These are phyloP conservation scores for Natrix natrix DNA, from an alignment of 2,797 vertebrate species.

Conservation along the genomic window DNA sequence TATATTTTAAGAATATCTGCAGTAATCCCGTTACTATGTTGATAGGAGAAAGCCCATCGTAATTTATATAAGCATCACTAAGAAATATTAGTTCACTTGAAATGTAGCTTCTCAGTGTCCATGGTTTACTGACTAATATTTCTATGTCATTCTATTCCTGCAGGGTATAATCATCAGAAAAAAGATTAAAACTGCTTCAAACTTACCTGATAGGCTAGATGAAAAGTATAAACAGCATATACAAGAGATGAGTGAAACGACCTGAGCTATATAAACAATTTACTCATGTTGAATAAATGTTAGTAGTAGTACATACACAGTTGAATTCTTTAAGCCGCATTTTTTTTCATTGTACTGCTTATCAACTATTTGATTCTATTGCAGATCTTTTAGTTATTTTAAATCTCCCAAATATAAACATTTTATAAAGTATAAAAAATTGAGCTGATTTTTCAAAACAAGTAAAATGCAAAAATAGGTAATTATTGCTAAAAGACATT, in stretches of 20 bases:
- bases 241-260: background rate
- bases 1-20: background rate
- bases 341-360: background rate
- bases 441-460: background rate
- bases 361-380: background rate
- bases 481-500: background rate
- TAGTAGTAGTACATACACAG: background rate
- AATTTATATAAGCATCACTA: background rate
- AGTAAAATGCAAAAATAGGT: background rate
- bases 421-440: background rate
- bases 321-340: background rate
- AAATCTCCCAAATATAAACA: background rate
- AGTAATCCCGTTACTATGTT: background rate
- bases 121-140: background rate
- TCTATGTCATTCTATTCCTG: background rate
- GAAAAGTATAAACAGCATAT: background rate
- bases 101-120: background rate
- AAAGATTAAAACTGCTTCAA: background rate
- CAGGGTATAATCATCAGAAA: background rate
- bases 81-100: background rate
- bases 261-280: background rate
- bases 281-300: background rate
- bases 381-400: background rate
- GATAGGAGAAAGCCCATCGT: background rate
- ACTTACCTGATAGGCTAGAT: background rate